A percentile compares a stretch with the other conserved stretches of the same genome.
These are phyloP conservation scores for Gopherus flavomarginatus DNA, from an alignment of 2,113 vertebrate species.

Conservation along the genomic window DNA sequence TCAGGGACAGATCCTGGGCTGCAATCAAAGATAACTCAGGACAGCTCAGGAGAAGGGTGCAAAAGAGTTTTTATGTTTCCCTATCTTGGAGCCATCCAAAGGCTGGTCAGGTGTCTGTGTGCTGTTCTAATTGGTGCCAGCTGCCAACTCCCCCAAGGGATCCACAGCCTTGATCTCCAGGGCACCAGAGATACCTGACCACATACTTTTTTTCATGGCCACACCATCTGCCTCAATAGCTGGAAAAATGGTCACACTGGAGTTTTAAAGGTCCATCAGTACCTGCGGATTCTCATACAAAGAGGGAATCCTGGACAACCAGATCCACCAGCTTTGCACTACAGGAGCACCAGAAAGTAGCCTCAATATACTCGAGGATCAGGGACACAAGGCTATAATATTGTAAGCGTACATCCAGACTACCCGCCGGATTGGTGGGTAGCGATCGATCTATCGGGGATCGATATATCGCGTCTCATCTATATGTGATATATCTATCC, in stretches of 20 bases:
- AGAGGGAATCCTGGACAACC: background rate
- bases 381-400: background rate
- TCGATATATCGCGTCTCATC: too few species aligned
- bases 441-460: too few species aligned
- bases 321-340: background rate
- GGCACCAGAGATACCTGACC: background rate
- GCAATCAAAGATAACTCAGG: background rate
- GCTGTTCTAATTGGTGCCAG: background rate
- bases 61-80: background rate
- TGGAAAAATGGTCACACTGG: background rate
- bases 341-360: background rate
- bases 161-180: background rate
- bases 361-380: background rate
- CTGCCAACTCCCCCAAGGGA: background rate
- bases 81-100: fast-evolving
- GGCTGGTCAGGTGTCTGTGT: background rate
- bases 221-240: background rate
- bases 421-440: too few species aligned
- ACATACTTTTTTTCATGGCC: background rate
- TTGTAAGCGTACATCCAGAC: background rate
- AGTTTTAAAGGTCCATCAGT: background rate
- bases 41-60: background rate
- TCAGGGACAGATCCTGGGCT: background rate
- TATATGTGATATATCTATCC: too few species aligned
- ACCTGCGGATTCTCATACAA: background rate